A percentile compares a stretch with the other conserved stretches of the same genome.
Evolutionary conservation across 2,113 vertebrate genomes (phyloP).

Genomic region (Melanerpes formicivorus): DNA sequence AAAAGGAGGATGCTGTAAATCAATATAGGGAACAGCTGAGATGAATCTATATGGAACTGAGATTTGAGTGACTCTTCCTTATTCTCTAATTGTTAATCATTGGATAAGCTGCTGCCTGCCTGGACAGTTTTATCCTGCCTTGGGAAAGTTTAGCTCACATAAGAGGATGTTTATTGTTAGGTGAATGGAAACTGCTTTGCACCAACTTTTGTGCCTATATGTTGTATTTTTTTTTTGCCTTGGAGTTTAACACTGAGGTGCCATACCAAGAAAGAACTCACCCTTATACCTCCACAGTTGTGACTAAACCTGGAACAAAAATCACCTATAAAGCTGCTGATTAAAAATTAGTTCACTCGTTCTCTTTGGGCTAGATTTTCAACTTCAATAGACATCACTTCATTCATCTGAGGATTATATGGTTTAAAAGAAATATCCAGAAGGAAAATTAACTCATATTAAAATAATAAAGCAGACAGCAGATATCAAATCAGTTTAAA

Average conservation of each 20-base stretch:
- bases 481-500: constrained; percentile 54
- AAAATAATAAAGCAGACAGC: constrained; percentile 53
- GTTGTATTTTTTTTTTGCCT: background rate
- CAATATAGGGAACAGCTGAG: background rate
- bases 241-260: background rate
- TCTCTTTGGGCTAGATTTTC: constrained; percentile 11
- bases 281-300: background rate
- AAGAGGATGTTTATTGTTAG: background rate
- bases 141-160: background rate
- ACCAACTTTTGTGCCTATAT: background rate
- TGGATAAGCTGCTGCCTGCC: background rate
- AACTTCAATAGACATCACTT: constrained; percentile 44
- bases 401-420: constrained; percentile 26
- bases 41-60: background rate
- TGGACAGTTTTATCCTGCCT: background rate
- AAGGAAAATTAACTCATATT: constrained; percentile 57
- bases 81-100: background rate
- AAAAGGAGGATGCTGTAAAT: background rate
- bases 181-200: background rate
- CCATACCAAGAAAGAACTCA: background rate
- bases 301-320: background rate
- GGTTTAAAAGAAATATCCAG: constrained; percentile 32
- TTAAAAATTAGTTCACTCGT: background rate
- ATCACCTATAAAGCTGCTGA: background rate
- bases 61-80: background rate